Evolutionary conservation across 2,888 invertebrate species (phyloP).

Genomic region (Noctua janthe): DNA sequence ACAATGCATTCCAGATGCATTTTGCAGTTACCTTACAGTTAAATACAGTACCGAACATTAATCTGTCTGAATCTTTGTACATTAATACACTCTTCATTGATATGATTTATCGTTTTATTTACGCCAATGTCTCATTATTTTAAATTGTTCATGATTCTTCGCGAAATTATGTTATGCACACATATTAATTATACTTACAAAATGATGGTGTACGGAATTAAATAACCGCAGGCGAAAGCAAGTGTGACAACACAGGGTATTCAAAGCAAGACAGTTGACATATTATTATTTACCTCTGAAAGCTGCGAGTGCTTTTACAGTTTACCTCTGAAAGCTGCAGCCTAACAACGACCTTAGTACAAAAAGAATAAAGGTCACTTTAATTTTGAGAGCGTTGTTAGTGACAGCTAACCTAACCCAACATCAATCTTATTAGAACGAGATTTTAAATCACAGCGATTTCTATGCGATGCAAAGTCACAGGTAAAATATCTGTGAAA

Average conservation of each 20-base stretch:
- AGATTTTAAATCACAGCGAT: background rate
- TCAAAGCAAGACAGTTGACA: conserved; percentile 11
- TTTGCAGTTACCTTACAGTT: conserved; percentile 27
- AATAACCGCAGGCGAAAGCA: conserved; percentile 15
- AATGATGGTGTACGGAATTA: background rate
- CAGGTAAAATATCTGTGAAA: background rate
- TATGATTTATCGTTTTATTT: conserved; percentile 7
- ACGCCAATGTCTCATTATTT: conserved; percentile 17
- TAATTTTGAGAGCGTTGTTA: background rate
- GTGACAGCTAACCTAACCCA: background rate
- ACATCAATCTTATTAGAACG: background rate
- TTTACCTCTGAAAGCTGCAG: background rate
- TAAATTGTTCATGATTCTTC: conserved; percentile 8
- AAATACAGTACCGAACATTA: conserved; percentile 10
- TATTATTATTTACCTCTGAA: background rate
- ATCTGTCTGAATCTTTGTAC: background rate
- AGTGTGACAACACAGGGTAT: background rate
- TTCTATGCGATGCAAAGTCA: background rate
- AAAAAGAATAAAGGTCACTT: background rate
- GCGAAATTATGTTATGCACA: conserved; percentile 8
- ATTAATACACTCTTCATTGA: background rate
- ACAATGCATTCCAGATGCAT: conserved; percentile 15
- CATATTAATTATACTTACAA: conserved; percentile 16
- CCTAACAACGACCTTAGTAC: background rate
- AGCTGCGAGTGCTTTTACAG: background rate